Conservation (phyloP, 2,888 invertebrate species). For the Macrosoma leucophasiata region DNA sequence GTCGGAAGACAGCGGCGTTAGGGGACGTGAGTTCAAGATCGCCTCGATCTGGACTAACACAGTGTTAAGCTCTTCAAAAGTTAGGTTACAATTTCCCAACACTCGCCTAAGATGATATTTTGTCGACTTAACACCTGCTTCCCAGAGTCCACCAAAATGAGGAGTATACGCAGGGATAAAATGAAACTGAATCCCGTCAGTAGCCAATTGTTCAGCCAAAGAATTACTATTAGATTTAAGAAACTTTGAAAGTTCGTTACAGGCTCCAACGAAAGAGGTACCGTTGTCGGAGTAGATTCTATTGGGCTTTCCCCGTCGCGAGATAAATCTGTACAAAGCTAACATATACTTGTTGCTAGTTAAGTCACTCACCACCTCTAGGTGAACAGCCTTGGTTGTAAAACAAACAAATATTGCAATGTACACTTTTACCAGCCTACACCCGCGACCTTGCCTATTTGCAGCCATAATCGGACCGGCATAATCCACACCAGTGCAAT, state of each 20-base stretch:
- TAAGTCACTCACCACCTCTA: constrained; percentile 26
- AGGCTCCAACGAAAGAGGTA: constrained; percentile 26
- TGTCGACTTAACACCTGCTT: constrained; percentile 12
- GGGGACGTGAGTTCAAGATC: not conserved
- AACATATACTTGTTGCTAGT: constrained; percentile 21
- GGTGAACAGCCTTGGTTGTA: constrained; percentile 21
- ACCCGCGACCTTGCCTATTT: constrained; percentile 19
- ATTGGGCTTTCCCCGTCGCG: constrained; percentile 12
- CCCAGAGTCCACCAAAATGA: constrained; percentile 10
- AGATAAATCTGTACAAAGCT: constrained; percentile 24
- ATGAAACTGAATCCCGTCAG: constrained; percentile 9
- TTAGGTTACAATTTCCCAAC: constrained; percentile 9
- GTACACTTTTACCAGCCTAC: constrained; percentile 20
- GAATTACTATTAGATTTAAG: constrained; percentile 14
- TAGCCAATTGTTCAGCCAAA: constrained; percentile 6
- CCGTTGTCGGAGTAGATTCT: constrained; percentile 26
- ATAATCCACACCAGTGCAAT: constrained; percentile 21
- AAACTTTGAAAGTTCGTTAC: constrained; percentile 19
- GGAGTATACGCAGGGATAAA: constrained; percentile 7
- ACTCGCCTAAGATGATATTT: constrained; percentile 9
- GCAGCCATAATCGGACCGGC: constrained; percentile 21
- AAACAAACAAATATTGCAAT: constrained; percentile 23
- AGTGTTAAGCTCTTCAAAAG: constrained; percentile 5
- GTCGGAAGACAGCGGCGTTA: constrained; percentile 1
- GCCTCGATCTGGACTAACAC: not conserved